phyloP scores from a whole-genome alignment of 2,113 vertebrate genomes.

The Tamias sibiricus region DNA sequence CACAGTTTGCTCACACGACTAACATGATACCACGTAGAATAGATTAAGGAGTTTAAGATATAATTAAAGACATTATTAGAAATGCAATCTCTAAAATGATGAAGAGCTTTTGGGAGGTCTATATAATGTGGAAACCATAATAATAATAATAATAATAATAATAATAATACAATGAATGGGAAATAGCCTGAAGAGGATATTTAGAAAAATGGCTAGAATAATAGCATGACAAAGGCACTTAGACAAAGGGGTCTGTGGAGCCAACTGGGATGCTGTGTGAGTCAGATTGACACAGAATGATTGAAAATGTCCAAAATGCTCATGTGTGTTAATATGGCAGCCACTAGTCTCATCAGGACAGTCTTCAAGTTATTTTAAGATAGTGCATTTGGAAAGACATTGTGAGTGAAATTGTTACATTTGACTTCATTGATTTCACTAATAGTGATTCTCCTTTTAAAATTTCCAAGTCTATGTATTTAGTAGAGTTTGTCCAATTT shows the following conservation, averaged over 20 bases:
- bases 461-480: not conserved
- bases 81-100: slow-evolving; percentile 10
- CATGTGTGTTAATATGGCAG: not conserved
- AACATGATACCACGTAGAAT: not conserved
- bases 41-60: slow-evolving; percentile 49
- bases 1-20: not conserved
- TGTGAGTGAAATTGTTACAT: not conserved
- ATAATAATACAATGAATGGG: not conserved
- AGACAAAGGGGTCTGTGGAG: not conserved
- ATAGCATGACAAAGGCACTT: not conserved
- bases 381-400: slow-evolving; percentile 18
- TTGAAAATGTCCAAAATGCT: not conserved
- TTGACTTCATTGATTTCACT: slow-evolving; percentile 48
- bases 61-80: slow-evolving; percentile 47
- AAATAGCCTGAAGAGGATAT: slow-evolving; percentile 23
- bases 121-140: not conserved
- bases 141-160: not conserved
- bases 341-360: not conserved
- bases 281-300: not conserved
- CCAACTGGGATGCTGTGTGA: not conserved
- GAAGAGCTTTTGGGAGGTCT: not conserved
- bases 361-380: slow-evolving; percentile 13
- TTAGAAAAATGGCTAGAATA: slow-evolving; percentile 44
- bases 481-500: not conserved
- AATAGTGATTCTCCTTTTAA: not conserved